These are phyloP conservation scores for Hydrochoerus hydrochaeris DNA, from an alignment of 2,113 vertebrate species.

Conservation along the genomic window DNA sequence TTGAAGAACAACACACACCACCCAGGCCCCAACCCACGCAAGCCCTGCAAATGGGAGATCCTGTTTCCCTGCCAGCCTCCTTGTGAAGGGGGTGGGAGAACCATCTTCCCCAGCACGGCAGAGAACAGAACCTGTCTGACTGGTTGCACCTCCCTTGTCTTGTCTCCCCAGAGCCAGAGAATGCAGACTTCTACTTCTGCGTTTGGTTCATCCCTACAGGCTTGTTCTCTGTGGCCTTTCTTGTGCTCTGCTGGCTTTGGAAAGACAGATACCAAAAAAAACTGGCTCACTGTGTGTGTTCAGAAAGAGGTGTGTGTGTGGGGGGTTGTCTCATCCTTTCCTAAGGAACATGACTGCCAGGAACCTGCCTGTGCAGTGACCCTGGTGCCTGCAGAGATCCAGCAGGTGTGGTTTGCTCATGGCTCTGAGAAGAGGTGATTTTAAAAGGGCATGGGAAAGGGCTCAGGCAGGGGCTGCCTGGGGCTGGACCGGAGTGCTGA, in stretches of 20 bases:
- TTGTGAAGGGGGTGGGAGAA: background rate
- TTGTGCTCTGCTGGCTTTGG: accelerated
- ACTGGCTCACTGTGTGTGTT: background rate
- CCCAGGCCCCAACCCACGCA: background rate
- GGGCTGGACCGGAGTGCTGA: background rate
- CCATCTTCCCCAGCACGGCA: background rate
- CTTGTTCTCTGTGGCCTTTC: background rate
- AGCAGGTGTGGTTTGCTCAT: background rate
- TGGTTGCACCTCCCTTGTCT: background rate
- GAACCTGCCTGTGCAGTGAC: background rate
- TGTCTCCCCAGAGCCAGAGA: background rate
- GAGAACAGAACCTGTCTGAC: background rate
- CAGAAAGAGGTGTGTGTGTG: too few species aligned
- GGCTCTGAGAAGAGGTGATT: background rate
- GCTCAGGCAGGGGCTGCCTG: background rate
- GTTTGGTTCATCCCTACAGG: background rate
- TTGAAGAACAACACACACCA: background rate
- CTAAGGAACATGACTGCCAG: background rate
- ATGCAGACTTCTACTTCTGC: background rate
- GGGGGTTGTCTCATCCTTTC: background rate
- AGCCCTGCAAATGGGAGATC: background rate
- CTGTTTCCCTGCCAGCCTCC: background rate
- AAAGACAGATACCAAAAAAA: accelerated
- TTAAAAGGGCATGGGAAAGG: background rate
- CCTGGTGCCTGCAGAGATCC: background rate